Evolutionary conservation across 1,140 invertebrate species (phyloP), one percentile per base, ranked within the genome.

Genomic region (Nasonia vitripennis): DNA sequence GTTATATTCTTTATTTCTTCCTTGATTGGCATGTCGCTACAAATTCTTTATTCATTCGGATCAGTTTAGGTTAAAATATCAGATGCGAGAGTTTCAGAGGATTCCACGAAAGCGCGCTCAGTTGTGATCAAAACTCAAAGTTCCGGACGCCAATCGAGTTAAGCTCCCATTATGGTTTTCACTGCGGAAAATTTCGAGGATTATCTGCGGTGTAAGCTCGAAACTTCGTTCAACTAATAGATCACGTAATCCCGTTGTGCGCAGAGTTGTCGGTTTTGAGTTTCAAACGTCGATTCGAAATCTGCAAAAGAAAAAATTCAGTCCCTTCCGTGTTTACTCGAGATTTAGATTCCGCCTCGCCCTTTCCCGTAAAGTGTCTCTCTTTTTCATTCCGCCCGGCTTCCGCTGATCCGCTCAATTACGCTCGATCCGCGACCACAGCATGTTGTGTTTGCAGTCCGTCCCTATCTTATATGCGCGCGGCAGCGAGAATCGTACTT

Each of bases 311-410:
- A 62, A 62, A 62, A n/a, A 7, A 62, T 62, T 20, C 17, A 62
- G 17, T 48, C 41, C n/a, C 45, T 77, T 77, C 74, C 41, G 74
- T 51, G 45, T 77, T 77, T 48, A 12, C 74, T 27, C 37, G 1
- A 31, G 74, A 77, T 77, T 77, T 77, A 77, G 45, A 77, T 31
- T 80, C 86, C 79, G 86, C 83, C 85, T 87, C 75, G 74, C 82
- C 73, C 82, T 68, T 83, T 86, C 86, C 87, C 87, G 4, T 62
- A 20, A n/a, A 37, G 20, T n/a, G 55, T 6, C 55, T 78, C 31
- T 73, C 80, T 81, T 82, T 48, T 86, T 84, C 55, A 82, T 80
- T 77, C 48, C 84, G 84, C 82, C 83, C 55, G 48, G 12, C 27
- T 34, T 62, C 55, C 79, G 41, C 55, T 81, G 79, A 81, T 82